Conservation (phyloP, 2,888 invertebrate species). For the Isotomurus palustris region DNA sequence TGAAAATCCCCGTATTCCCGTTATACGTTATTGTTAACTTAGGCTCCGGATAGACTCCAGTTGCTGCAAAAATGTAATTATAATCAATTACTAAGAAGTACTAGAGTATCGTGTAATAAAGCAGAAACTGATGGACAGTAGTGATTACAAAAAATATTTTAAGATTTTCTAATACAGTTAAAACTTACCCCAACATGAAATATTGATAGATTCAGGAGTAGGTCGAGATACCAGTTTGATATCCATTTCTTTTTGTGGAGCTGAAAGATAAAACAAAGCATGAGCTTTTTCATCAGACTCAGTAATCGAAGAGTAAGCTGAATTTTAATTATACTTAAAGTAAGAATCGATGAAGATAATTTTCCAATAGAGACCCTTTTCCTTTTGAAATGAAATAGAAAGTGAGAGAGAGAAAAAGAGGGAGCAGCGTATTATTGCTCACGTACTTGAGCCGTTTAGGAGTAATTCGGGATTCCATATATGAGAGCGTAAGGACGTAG, state of each 20-base stretch:
- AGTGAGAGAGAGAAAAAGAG: too few species aligned
- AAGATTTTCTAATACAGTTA: not conserved
- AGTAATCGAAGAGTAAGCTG: too few species aligned
- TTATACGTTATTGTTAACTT: constrained; percentile 28
- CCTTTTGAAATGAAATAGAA: too few species aligned
- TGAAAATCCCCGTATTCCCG: not conserved
- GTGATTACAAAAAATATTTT: not conserved
- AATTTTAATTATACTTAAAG: too few species aligned
- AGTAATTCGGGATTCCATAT: too few species aligned
- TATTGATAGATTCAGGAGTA: constrained; percentile 32
- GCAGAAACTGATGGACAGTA: not conserved
- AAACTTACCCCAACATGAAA: constrained; percentile 36
- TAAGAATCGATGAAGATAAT: too few species aligned
- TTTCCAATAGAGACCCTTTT: too few species aligned
- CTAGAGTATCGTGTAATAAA: not conserved
- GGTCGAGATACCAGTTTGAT: constrained; percentile 22
- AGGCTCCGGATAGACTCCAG: constrained; percentile 37
- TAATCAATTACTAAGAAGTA: not conserved
- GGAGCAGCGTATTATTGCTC: too few species aligned
- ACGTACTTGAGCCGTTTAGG: too few species aligned
- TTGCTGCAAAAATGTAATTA: constrained; percentile 19
- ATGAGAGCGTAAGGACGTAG: too few species aligned
- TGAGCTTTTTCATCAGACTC: too few species aligned
- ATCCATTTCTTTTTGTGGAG: constrained; percentile 29
- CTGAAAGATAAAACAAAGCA: too few species aligned